A percentile compares a stretch with the other conserved stretches of the same genome.
Conservation (phyloP, 2,888 invertebrate species). For the Habroteleia sp. region DNA sequence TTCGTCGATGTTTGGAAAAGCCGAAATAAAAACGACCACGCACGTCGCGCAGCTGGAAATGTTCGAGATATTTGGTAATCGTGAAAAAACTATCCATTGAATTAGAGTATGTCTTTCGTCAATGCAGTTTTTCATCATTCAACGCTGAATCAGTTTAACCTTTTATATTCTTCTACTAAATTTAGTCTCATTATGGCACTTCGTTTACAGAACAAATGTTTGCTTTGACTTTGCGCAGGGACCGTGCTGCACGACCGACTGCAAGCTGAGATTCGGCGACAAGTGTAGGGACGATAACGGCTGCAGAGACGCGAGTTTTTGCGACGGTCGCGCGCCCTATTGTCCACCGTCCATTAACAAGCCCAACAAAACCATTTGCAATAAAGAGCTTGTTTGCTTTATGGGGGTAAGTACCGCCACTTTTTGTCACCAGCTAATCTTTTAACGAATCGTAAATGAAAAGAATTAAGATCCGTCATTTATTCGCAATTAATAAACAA, state of each 20-base stretch:
- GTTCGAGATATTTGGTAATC: constrained; percentile 16
- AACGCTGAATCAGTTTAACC: constrained; percentile 58
- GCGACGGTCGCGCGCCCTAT: constrained; percentile 92
- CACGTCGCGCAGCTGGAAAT: background rate
- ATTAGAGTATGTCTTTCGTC: constrained; percentile 32
- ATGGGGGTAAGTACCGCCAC: constrained; percentile 89
- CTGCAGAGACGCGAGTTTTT: constrained; percentile 95
- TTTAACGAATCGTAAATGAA: background rate
- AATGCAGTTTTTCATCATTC: constrained; percentile 56
- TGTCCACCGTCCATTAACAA: constrained; percentile 97
- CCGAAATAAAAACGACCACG: too few species aligned
- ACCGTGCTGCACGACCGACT: constrained; percentile 95
- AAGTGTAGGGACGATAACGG: constrained; percentile 97
- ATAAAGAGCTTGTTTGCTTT: constrained; percentile 97
- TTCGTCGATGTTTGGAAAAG: too few species aligned
- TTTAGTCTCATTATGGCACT: constrained; percentile 63
- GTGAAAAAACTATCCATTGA: constrained; percentile 34
- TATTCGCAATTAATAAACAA: background rate
- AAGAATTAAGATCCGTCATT: background rate
- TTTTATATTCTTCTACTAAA: constrained; percentile 55
- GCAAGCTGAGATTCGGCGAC: constrained; percentile 91
- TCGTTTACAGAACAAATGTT: constrained; percentile 63
- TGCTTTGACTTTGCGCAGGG: constrained; percentile 84
- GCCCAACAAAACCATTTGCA: constrained; percentile 96
- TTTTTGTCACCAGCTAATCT: constrained; percentile 9